Evolutionary conservation across 2,797 vertebrate species (phyloP).

Genomic region (Molossus molossus): DNA sequence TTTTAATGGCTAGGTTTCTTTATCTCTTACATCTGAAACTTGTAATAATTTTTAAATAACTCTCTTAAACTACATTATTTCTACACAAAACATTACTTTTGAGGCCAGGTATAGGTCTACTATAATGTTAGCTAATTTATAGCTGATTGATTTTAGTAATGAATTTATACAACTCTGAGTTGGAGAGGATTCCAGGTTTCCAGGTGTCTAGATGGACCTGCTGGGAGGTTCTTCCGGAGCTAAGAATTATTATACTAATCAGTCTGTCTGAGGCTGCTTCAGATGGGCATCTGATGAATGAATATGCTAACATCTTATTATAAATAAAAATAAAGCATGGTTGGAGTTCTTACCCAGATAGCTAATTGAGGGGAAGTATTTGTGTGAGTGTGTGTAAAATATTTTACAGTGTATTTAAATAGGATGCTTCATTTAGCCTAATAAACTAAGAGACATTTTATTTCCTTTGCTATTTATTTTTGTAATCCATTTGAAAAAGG

Average conservation of each 20-base stretch:
- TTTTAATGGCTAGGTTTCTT: neutral
- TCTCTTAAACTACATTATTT: conserved; percentile 64
- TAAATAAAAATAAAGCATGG: conserved; percentile 59
- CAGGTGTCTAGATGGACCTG: neutral
- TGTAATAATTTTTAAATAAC: conserved; percentile 69
- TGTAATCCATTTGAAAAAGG: neutral
- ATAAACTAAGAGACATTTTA: neutral
- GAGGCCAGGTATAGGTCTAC: conserved; percentile 31
- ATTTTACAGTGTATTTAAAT: conserved; percentile 49
- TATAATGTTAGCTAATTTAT: conserved; percentile 50
- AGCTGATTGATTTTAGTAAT: conserved; percentile 76
- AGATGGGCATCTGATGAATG: conserved; percentile 68
- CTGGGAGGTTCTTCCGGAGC: conserved; percentile 66
- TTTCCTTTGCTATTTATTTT: neutral
- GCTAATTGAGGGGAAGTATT: conserved; percentile 13
- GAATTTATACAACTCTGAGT: conserved; percentile 15
- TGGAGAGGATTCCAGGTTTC: conserved; percentile 44
- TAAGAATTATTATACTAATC: conserved; percentile 74
- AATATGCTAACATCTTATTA: conserved; percentile 71
- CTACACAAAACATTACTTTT: neutral
- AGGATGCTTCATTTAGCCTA: neutral
- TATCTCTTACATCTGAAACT: conserved; percentile 52
- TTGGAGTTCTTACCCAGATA: conserved; percentile 68
- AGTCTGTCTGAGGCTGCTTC: neutral
- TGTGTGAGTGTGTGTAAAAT: conserved; percentile 19